Evolutionary conservation across 2,888 invertebrate genomes (phyloP).

Genomic region (Drosophila antonietae): DNA sequence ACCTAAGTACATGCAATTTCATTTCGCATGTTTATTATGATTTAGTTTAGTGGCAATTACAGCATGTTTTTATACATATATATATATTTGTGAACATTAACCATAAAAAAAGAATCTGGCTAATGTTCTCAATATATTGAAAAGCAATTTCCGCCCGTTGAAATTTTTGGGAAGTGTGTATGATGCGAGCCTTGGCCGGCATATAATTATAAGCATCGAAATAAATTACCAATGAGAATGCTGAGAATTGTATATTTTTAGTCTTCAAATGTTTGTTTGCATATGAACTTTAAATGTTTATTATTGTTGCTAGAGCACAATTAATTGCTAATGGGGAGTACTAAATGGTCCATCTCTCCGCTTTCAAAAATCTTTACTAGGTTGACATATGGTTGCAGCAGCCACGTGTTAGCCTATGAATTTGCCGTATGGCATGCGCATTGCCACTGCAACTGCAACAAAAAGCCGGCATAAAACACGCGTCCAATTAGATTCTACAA

Average conservation of each 20-base stretch:
- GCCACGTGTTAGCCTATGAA: conserved; percentile 37
- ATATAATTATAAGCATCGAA: conserved; percentile 57
- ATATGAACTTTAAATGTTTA: conserved; percentile 62
- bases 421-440: conserved; percentile 61
- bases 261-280: conserved; percentile 72
- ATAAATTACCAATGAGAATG: conserved; percentile 61
- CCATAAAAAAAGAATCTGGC: conserved; percentile 55
- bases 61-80: conserved; percentile 7
- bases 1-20: conserved; percentile 44
- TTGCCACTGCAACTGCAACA: conserved; percentile 28
- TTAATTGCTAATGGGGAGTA: conserved; percentile 17
- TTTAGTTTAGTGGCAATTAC: conserved; percentile 23
- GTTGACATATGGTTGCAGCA: conserved; percentile 47
- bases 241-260: conserved; percentile 71
- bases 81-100: conserved; percentile 1
- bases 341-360: conserved; percentile 19
- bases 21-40: conserved; percentile 22
- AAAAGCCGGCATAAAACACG: conserved; percentile 46
- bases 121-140: conserved; percentile 72
- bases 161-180: conserved; percentile 50
- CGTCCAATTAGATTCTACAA: conserved; percentile 22
- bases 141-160: conserved; percentile 67
- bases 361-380: conserved; percentile 12
- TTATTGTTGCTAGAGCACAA: conserved; percentile 41
- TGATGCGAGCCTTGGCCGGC: conserved; percentile 50